Percentiles rank a stretch among this genome's conserved stretches.
Conservation (phyloP, 2,888 invertebrate species). For the Drosophila eohydei region DNA sequence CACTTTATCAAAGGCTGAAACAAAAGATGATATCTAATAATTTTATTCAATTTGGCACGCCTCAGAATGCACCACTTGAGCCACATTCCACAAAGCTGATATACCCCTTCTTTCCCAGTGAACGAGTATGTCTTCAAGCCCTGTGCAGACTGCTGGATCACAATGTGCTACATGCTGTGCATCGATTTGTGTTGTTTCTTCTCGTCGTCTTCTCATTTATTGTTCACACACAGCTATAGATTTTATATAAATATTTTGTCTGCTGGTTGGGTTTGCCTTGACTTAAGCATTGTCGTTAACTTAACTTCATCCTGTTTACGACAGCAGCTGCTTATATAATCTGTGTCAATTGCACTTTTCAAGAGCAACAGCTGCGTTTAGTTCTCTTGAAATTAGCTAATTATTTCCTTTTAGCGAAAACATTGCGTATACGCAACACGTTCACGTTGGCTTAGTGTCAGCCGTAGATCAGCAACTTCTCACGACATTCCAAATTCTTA, state of each 20-base stretch:
- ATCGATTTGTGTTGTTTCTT: slow-evolving; percentile 17
- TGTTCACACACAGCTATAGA: slow-evolving; percentile 11
- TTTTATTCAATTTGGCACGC: background rate
- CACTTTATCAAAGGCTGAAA: background rate
- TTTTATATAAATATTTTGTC: slow-evolving; percentile 30
- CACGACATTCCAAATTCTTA: slow-evolving; percentile 45
- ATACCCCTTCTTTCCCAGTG: background rate
- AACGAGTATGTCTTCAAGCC: background rate
- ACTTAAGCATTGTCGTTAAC: slow-evolving; percentile 72
- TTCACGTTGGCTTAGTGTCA: slow-evolving; percentile 56
- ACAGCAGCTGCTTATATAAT: slow-evolving; percentile 38
- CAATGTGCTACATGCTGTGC: slow-evolving; percentile 36
- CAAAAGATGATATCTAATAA: background rate
- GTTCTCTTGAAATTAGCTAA: slow-evolving; percentile 31
- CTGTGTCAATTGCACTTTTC: slow-evolving; percentile 77
- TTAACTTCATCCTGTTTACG: slow-evolving; percentile 71
- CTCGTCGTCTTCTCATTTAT: slow-evolving; percentile 10
- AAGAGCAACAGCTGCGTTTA: slow-evolving; percentile 58
- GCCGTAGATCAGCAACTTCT: slow-evolving; percentile 30
- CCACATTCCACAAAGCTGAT: background rate
- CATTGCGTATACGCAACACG: slow-evolving; percentile 53
- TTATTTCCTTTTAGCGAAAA: slow-evolving; percentile 47
- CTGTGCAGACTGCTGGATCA: slow-evolving; percentile 10
- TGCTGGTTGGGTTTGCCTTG: slow-evolving; percentile 59
- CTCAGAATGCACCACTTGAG: too few relatives aligned